Conservation (phyloP, 1,140 invertebrate species). For the Macrotrachela quadricornifera region DNA sequence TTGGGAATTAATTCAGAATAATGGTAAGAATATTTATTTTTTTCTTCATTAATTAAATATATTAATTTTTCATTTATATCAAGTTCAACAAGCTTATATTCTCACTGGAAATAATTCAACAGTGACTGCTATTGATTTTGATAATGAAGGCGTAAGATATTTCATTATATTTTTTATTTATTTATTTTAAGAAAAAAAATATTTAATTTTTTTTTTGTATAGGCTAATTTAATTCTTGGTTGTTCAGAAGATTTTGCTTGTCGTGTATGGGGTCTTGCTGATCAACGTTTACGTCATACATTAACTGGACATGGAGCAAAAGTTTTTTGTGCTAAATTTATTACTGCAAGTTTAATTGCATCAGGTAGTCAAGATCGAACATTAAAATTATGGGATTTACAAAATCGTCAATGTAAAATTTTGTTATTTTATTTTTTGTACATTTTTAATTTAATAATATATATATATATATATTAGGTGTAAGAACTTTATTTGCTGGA, state of each 20-base stretch:
- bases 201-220: slow-evolving; percentile 9
- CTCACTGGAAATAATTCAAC: slow-evolving; percentile 71
- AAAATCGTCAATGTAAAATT: slow-evolving; percentile 73
- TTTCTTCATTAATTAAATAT: no score
- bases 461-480: no score
- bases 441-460: no score
- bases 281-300: slow-evolving; percentile 73
- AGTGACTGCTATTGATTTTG: slow-evolving; percentile 83
- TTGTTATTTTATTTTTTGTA: no score
- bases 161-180: background rate
- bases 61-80: no score
- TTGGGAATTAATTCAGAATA: slow-evolving; percentile 74
- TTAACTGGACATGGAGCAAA: slow-evolving; percentile 86
- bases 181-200: background rate
- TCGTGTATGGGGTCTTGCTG: slow-evolving; percentile 69
- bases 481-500: slow-evolving; percentile 84
- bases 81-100: slow-evolving; percentile 16
- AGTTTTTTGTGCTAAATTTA: slow-evolving; percentile 35
- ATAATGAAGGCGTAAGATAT: slow-evolving; percentile 42
- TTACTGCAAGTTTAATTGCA: slow-evolving; percentile 29
- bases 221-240: slow-evolving; percentile 56
- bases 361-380: slow-evolving; percentile 83
- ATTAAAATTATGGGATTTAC: slow-evolving; percentile 85
- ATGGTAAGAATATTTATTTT: slow-evolving; percentile 42
- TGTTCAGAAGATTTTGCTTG: slow-evolving; percentile 83